Evolutionary conservation across 1,140 invertebrate species (phyloP), one percentile per base, ranked within the genome.

Genomic region (Drosophila subpulchrella): DNA sequence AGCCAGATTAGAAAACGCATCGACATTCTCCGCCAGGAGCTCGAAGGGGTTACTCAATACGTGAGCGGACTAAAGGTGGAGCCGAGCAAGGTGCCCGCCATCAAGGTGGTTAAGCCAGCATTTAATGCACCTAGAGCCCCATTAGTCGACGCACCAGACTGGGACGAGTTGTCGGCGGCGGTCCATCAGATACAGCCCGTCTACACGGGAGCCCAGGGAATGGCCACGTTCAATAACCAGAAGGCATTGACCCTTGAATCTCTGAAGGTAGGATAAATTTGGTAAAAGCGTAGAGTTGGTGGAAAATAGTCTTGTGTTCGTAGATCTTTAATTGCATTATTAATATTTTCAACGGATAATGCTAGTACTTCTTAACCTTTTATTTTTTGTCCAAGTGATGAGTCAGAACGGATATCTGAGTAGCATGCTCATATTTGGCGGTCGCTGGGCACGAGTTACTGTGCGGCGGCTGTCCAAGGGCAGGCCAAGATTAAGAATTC

Each of bases 191-290:
- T 91, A 5, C 30, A 92, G 27, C 91, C 91, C 6, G 82, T 58
- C 3, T 68, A 90, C 11, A 92, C 77, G 0, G 91, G 91, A 3
- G 72, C 83, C n/a, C 58, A 75, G 39, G 91, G 91, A 13, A 34
- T 91, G 78, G 91, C 91, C 36, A 90, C 90, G 15, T 91, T 92
- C 42, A 91, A 91, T 39, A 79, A 72, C 12, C 85, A 92, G 47
- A 92, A 84, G 38, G 79, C 84, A 1, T 48, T 92, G 2, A 92
- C 91, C 1, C 39, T 92, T 20, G 91, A 92, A 30, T 78, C 91
- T 3, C 56, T 92, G 0, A 92, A 92, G 84, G 91, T 92, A n/a
- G 11, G 15, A 7, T 8, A 24, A 12, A 7, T 15, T 50, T 10
- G 17, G 7, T 4, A 17, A 6, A 3, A 20, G 3, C n/a, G 39